phyloP scores from a whole-genome alignment of 92 coral and sea anemone species.

The Heteractis magnifica region DNA sequence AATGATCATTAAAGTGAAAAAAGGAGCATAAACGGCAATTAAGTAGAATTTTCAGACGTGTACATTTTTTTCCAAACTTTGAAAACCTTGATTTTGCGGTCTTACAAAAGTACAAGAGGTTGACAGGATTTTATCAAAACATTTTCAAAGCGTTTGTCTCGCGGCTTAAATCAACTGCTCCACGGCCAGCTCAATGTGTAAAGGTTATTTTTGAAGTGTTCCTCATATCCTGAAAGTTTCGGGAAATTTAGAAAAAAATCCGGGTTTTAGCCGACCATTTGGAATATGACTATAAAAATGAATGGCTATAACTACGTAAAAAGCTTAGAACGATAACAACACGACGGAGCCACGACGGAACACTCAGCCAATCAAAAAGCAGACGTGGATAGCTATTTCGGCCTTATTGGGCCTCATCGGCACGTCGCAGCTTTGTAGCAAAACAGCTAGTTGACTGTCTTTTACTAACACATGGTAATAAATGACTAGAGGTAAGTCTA shows the following conservation, averaged over 20 bases:
- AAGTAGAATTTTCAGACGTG: not conserved
- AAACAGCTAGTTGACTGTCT: too few relatives aligned
- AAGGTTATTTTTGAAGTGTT: not conserved
- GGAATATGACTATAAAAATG: not conserved
- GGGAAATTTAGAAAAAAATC: not conserved
- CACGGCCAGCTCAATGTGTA: not conserved
- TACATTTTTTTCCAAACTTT: not conserved
- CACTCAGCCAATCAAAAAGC: too few relatives aligned
- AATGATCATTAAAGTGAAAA: too few relatives aligned
- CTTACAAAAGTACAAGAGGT: not conserved
- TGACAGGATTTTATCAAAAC: not conserved
- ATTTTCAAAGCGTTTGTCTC: not conserved
- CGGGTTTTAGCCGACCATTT: not conserved
- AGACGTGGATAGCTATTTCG: too few relatives aligned
- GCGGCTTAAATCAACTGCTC: not conserved
- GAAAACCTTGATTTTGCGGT: slow-evolving; percentile 7
- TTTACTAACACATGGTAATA: too few relatives aligned
- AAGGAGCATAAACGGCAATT: not conserved
- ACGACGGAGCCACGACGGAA: too few relatives aligned
- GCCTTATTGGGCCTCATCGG: too few relatives aligned
- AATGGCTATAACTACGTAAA: too few relatives aligned
- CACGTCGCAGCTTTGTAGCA: too few relatives aligned
- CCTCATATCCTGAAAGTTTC: not conserved
- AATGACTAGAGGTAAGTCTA: too few relatives aligned
- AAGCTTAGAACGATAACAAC: too few relatives aligned